Evolutionary conservation across 2,888 invertebrate species (phyloP).

Genomic region (Conops quadrifasciatus): DNA sequence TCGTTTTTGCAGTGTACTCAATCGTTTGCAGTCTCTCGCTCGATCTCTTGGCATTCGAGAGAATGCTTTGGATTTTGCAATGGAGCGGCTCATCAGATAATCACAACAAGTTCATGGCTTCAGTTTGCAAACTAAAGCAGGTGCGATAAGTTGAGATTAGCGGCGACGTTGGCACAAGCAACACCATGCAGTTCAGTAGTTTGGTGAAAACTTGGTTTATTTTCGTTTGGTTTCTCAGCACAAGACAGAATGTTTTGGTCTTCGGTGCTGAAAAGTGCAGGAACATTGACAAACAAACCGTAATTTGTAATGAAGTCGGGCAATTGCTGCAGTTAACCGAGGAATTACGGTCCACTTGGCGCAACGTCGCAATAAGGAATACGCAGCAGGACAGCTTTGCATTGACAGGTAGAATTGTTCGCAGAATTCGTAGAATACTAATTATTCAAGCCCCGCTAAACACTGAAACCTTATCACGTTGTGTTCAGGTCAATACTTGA

Average conservation of each 20-base stretch:
- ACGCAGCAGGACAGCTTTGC: constrained; percentile 35
- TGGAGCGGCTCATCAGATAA: neutral
- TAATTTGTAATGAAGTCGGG: constrained; percentile 21
- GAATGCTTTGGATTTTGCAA: too few species aligned
- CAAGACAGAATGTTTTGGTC: neutral
- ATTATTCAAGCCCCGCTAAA: neutral
- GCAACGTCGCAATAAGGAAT: constrained; percentile 43
- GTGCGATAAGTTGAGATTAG: constrained; percentile 15
- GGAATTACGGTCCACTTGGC: constrained; percentile 42
- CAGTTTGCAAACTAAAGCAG: neutral
- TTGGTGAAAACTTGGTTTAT: neutral
- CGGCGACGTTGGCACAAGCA: neutral
- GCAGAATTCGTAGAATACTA: neutral
- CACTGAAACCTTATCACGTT: neutral
- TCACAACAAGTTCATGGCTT: constrained; percentile 13
- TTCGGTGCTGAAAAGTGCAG: constrained; percentile 17
- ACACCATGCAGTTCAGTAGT: neutral
- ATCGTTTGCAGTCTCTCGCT: neutral
- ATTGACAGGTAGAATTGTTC: constrained; percentile 42
- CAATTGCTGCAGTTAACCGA: constrained; percentile 24
- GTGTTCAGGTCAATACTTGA: neutral
- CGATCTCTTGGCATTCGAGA: neutral
- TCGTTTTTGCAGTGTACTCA: too few species aligned
- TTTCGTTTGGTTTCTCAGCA: constrained; percentile 2
- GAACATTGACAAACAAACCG: neutral